Evolutionary conservation across 2,113 vertebrate species (phyloP).

Genomic region (Cinclus cinclus): DNA sequence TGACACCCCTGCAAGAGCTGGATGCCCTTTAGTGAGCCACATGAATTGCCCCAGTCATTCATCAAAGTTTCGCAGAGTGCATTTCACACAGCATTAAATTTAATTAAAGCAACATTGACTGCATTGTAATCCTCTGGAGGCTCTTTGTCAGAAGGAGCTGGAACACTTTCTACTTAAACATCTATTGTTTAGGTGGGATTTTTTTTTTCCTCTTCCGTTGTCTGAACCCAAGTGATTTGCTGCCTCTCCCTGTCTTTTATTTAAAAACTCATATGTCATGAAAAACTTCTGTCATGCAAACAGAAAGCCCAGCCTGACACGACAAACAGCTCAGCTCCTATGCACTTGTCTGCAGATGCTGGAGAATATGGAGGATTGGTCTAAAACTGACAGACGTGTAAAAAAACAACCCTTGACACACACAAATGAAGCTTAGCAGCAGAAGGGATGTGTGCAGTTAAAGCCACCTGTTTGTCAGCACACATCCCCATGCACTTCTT

Average conservation of each 20-base stretch:
- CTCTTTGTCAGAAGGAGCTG: slow-evolving; percentile 79
- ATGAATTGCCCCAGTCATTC: slow-evolving; percentile 87
- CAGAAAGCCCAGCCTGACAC: neutral
- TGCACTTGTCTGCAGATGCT: neutral
- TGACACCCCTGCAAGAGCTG: slow-evolving; percentile 85
- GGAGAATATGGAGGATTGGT: neutral
- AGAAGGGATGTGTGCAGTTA: neutral
- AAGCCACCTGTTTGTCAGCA: neutral
- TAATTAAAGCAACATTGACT: slow-evolving; percentile 93
- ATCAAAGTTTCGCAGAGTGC: slow-evolving; percentile 85
- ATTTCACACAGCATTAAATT: slow-evolving; percentile 88
- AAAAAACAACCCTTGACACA: neutral
- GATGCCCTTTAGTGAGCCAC: slow-evolving; percentile 81
- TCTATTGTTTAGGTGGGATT: slow-evolving; percentile 71
- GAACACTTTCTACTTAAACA: slow-evolving; percentile 79
- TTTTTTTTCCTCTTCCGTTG: slow-evolving; percentile 10
- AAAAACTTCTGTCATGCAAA: neutral
- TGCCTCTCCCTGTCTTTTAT: neutral
- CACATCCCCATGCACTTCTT: neutral
- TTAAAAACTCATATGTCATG: neutral
- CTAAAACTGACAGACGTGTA: neutral
- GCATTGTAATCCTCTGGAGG: slow-evolving; percentile 82
- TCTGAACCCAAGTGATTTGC: slow-evolving; percentile 53
- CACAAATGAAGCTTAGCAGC: neutral
- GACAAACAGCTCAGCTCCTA: neutral